Evolutionary conservation across 2,888 invertebrate genomes (phyloP).

Genomic region (Nezara viridula): DNA sequence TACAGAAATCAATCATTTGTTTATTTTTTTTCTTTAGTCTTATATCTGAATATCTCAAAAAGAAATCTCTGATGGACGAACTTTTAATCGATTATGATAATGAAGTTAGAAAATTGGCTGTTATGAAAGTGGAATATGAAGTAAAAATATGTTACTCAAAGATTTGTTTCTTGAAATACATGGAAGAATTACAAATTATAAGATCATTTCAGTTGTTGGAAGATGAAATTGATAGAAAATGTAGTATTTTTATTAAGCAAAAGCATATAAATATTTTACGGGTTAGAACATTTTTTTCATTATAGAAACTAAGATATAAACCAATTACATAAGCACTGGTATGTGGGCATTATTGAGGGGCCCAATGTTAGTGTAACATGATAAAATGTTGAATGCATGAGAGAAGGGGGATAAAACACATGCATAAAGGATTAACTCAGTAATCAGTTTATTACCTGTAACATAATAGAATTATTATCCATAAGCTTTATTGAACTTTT

Average conservation of each 20-base stretch:
- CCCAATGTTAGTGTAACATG: no score
- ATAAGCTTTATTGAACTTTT: no score
- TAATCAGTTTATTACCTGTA: no score
- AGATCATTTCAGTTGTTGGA: slow-evolving; percentile 82
- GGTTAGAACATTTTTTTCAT: slow-evolving; percentile 61
- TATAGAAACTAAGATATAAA: background rate
- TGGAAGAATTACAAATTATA: slow-evolving; percentile 82
- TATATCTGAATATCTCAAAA: slow-evolving; percentile 45
- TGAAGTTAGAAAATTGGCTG: slow-evolving; percentile 73
- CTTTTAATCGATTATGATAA: slow-evolving; percentile 78
- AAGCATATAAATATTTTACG: slow-evolving; percentile 57
- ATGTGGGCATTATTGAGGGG: no score
- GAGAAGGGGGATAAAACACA: no score
- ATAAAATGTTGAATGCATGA: no score
- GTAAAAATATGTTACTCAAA: slow-evolving; percentile 75
- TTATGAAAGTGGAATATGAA: slow-evolving; percentile 74
- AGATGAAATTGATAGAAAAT: slow-evolving; percentile 71
- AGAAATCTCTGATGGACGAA: slow-evolving; percentile 65
- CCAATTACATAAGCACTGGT: no score
- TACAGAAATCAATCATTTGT: background rate
- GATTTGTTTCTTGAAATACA: slow-evolving; percentile 76
- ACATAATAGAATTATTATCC: no score
- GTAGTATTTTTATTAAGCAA: slow-evolving; percentile 65
- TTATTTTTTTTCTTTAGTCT: slow-evolving; percentile 20
- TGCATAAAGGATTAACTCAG: no score